A percentile compares a stretch with the other conserved stretches of the same genome.
These are phyloP conservation scores for Clinocottus analis DNA, from an alignment of 2,113 vertebrate species.

Conservation along the genomic window DNA sequence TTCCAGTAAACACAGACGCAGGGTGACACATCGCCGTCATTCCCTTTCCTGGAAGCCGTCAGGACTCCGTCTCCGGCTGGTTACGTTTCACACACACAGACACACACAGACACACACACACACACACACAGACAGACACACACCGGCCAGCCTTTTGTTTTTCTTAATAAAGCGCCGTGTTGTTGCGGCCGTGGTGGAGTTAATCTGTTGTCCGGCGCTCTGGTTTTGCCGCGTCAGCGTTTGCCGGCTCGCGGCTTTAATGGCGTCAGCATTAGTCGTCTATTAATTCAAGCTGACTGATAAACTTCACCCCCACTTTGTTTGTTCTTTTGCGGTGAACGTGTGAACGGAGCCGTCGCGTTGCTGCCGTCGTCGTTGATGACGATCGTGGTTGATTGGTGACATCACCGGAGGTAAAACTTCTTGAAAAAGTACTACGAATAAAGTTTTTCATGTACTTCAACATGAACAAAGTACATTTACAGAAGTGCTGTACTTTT, in stretches of 20 bases:
- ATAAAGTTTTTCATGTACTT: background rate
- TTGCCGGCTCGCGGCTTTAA: slow-evolving; percentile 46
- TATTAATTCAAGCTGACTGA: slow-evolving; percentile 71
- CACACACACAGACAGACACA: slow-evolving; percentile 51
- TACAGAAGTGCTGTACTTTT: no score
- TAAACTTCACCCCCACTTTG: slow-evolving; percentile 52
- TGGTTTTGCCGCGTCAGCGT: slow-evolving; percentile 63
- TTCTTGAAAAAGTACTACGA: background rate
- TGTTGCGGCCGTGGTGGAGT: slow-evolving; percentile 50
- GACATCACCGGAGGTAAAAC: background rate
- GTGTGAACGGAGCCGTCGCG: slow-evolving; percentile 41
- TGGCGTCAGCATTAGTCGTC: slow-evolving; percentile 64
- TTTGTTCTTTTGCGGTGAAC: slow-evolving; percentile 40
- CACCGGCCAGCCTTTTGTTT: slow-evolving; percentile 47
- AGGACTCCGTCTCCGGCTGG: slow-evolving; percentile 6
- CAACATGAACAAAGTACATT: background rate
- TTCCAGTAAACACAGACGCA: slow-evolving; percentile 62
- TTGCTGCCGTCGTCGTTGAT: no score
- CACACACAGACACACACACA: slow-evolving; percentile 44
- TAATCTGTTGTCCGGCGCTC: slow-evolving; percentile 56
- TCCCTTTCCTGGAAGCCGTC: slow-evolving; percentile 65
- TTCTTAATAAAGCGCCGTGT: slow-evolving; percentile 54
- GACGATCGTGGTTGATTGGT: background rate
- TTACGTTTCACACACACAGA: slow-evolving; percentile 30
- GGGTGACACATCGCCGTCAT: slow-evolving; percentile 57